Evolutionary conservation across 2,113 vertebrate genomes (phyloP).

Genomic region (Apteryx mantelli): DNA sequence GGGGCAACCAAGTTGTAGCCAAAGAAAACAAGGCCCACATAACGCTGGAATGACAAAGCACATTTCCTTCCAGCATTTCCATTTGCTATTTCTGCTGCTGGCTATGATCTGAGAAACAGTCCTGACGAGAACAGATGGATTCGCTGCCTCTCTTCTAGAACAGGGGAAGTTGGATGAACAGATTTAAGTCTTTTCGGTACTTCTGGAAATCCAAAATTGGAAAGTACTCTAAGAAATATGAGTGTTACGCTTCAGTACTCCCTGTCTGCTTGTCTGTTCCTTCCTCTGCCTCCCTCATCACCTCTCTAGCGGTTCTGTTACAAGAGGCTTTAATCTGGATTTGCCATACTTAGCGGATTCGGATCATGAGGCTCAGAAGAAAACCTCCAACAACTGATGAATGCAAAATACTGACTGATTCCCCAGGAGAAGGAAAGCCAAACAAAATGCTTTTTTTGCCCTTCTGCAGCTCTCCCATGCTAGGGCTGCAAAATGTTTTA

Average conservation of each 20-base stretch:
- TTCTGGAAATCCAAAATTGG: background rate
- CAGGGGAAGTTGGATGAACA: too few species aligned
- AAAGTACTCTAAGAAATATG: background rate
- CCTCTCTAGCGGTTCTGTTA: background rate
- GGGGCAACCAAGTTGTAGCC: background rate
- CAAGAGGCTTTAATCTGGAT: slow-evolving; percentile 35
- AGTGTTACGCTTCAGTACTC: fast-evolving
- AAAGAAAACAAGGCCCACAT: background rate
- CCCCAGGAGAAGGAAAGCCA: background rate
- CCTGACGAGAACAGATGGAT: background rate
- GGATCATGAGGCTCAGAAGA: slow-evolving; percentile 32
- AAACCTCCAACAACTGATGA: background rate
- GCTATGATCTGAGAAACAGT: background rate
- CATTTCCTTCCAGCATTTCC: background rate
- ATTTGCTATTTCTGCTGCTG: background rate
- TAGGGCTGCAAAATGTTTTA: background rate
- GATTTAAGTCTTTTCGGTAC: background rate
- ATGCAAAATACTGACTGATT: background rate
- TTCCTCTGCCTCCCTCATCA: background rate
- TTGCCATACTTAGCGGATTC: slow-evolving; percentile 39
- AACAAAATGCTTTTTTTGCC: background rate
- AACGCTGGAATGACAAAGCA: background rate
- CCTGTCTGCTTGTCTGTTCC: background rate
- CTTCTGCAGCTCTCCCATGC: background rate
- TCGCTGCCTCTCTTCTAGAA: background rate